These are phyloP conservation scores for Drosophila pallidifrons DNA, from an alignment of 1,140 invertebrate genomes.

Conservation along the genomic window DNA sequence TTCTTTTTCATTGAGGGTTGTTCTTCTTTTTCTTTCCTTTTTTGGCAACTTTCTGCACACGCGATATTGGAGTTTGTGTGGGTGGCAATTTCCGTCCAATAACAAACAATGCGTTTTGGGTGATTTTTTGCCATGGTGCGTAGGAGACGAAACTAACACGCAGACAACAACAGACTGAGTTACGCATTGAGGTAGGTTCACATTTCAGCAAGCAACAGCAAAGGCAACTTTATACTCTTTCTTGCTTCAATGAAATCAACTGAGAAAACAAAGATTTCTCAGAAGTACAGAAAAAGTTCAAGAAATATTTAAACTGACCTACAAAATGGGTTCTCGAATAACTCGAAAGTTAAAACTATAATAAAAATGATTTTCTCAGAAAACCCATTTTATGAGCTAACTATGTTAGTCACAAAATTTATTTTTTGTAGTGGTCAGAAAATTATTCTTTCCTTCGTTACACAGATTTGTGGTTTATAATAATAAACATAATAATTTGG, in stretches of 20 bases:
- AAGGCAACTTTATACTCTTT: not conserved
- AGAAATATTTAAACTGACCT: not conserved
- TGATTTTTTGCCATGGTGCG: conserved; percentile 36
- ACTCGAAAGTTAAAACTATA: too few species aligned
- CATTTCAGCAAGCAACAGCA: not conserved
- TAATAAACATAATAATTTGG: not conserved
- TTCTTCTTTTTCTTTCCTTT: not conserved
- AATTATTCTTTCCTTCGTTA: too few species aligned
- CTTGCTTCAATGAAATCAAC: too few species aligned
- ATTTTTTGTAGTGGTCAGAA: too few species aligned
- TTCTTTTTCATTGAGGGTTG: not conserved
- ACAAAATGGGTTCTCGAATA: not conserved
- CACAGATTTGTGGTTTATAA: too few species aligned
- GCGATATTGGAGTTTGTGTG: conserved; percentile 10
- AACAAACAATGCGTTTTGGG: conserved; percentile 58
- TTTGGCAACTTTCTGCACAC: not conserved
- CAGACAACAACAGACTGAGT: conserved; percentile 43
- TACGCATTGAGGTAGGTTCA: conserved; percentile 77
- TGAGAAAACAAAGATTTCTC: too few species aligned
- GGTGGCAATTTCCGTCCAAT: conserved; percentile 19
- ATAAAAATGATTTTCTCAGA: too few species aligned
- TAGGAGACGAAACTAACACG: conserved; percentile 23
- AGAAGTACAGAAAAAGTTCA: too few species aligned
- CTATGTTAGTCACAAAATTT: not conserved
- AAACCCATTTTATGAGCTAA: too few species aligned